Percentiles rank a stretch among this genome's conserved stretches.
These are phyloP conservation scores for Saguinus midas DNA, from an alignment of 2,113 vertebrate species.

Conservation along the genomic window DNA sequence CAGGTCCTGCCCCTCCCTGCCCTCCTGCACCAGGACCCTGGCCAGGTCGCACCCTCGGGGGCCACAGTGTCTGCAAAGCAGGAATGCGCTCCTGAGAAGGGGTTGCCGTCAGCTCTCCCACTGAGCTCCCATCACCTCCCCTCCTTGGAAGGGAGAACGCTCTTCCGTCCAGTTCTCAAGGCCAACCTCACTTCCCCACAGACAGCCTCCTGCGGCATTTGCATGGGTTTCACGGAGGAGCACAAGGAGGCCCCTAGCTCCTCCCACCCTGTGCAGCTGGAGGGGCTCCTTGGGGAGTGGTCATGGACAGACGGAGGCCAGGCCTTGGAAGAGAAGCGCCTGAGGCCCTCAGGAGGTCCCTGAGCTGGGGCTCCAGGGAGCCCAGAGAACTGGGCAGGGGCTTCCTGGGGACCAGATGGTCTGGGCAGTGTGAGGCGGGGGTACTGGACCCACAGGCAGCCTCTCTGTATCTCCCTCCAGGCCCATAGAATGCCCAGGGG, in stretches of 20 bases:
- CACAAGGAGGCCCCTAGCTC: too few species aligned
- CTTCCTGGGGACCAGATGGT: not conserved
- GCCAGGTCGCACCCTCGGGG: not conserved
- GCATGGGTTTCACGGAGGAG: not conserved
- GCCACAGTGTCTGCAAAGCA: not conserved
- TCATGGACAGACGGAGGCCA: not conserved
- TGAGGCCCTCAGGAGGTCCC: not conserved
- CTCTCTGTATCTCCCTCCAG: not conserved
- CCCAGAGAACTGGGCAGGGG: not conserved
- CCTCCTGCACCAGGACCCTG: not conserved
- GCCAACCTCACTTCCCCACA: not conserved
- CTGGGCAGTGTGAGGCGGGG: not conserved
- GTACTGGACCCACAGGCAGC: not conserved
- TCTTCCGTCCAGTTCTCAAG: not conserved
- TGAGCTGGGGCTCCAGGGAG: not conserved
- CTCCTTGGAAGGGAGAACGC: too few species aligned
- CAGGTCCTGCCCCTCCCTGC: not conserved
- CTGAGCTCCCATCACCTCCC: not conserved
- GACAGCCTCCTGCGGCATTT: not conserved
- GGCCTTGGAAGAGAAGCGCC: too few species aligned
- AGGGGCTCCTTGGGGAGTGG: not conserved
- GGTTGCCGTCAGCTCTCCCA: accelerated
- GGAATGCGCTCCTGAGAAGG: not conserved
- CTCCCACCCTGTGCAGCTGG: not conserved
- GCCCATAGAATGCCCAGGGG: slow-evolving; percentile 69